Percentiles rank a stretch among this genome's conserved stretches.
Conservation (phyloP, 2,113 vertebrate genomes). For the Spilogale gracilis region DNA sequence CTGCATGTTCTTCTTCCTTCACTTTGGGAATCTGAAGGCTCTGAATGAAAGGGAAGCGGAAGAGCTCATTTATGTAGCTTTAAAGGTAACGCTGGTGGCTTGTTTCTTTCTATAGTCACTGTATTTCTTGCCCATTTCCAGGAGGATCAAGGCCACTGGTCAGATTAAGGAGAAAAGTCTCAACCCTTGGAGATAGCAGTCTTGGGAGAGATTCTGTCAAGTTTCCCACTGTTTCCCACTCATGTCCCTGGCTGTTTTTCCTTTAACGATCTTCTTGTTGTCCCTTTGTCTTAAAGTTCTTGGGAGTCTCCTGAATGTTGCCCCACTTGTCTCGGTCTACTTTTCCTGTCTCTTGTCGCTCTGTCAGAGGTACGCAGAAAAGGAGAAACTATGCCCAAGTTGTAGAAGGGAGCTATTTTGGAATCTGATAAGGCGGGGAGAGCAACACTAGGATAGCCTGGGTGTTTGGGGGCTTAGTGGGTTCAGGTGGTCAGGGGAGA, state of each 20-base stretch:
- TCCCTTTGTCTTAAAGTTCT: conserved; percentile 2
- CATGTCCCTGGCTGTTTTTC: neutral
- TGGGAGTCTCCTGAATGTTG: neutral
- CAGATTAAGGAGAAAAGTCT: neutral
- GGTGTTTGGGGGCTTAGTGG: neutral
- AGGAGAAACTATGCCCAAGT: neutral
- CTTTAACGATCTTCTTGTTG: neutral
- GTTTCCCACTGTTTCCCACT: neutral
- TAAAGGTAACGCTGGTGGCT: neutral
- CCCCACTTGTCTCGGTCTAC: neutral
- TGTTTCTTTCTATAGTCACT: conserved; percentile 42
- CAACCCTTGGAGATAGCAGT: neutral
- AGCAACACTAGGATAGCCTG: neutral
- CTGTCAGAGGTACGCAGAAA: neutral
- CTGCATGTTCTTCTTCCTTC: conserved; percentile 32
- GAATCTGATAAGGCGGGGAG: neutral
- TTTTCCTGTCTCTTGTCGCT: neutral
- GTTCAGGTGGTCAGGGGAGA: neutral
- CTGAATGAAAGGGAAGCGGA: conserved; percentile 34
- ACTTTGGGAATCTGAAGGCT: conserved; percentile 6
- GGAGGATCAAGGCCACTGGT: neutral
- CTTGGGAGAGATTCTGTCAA: neutral
- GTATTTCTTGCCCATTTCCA: conserved; percentile 23
- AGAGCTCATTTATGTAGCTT: conserved; percentile 28
- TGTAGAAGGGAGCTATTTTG: neutral